A percentile compares a stretch with the other conserved stretches of the same genome.
Conservation (phyloP, 2,113 vertebrate species). For the Pseudonaja textilis region DNA sequence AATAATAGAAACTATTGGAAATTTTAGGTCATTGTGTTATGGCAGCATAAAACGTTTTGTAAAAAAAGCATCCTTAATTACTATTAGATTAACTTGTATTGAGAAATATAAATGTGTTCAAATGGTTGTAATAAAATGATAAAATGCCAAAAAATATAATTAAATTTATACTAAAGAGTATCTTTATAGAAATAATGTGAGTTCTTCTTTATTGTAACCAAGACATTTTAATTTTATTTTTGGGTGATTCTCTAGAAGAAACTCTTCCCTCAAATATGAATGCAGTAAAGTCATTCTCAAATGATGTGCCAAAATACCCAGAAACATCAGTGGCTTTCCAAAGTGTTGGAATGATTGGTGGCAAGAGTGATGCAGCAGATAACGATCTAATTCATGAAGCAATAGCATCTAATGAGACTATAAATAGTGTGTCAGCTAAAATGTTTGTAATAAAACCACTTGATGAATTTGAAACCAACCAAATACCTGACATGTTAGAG, state of each 20-base stretch:
- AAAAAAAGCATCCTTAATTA: not conserved
- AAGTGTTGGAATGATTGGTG: not conserved
- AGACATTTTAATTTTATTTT: conserved; percentile 36
- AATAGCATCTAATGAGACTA: conserved; percentile 32
- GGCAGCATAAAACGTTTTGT: not conserved
- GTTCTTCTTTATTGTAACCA: not conserved
- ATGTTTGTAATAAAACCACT: conserved; percentile 41
- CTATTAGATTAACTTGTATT: not conserved
- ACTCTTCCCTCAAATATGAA: conserved; percentile 32
- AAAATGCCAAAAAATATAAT: not conserved
- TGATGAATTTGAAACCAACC: conserved; percentile 36
- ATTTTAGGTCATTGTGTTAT: not conserved
- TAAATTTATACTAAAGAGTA: not conserved
- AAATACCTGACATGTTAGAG: conserved; percentile 2
- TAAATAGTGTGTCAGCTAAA: conserved; percentile 13
- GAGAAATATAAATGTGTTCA: not conserved
- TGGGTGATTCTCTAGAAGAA: conserved; percentile 47
- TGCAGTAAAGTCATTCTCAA: conserved; percentile 24
- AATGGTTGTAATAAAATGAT: not conserved
- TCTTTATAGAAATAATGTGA: not conserved
- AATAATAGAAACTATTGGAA: not conserved
- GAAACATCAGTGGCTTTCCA: conserved; percentile 31
- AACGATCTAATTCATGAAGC: conserved; percentile 42
- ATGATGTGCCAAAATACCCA: conserved; percentile 27
- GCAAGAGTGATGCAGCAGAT: conserved; percentile 31